These are phyloP conservation scores for Panthera uncia DNA, from an alignment of 2,113 vertebrate species.

Conservation along the genomic window DNA sequence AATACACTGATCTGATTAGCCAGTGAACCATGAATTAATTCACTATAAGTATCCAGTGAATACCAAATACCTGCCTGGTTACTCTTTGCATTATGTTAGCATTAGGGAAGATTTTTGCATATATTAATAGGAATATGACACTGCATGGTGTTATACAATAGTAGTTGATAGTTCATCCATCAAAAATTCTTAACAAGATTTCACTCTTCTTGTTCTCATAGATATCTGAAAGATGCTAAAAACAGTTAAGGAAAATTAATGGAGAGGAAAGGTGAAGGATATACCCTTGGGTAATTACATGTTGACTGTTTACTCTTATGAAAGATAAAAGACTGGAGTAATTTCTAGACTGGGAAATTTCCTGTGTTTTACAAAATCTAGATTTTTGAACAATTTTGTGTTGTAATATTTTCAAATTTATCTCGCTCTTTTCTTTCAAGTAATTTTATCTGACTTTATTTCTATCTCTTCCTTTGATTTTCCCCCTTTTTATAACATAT, in stretches of 20 bases:
- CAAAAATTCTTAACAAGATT: not conserved
- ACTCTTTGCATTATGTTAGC: not conserved
- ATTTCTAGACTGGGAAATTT: not conserved
- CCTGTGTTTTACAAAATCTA: not conserved
- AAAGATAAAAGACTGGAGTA: not conserved
- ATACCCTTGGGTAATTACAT: not conserved
- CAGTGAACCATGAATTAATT: slow-evolving; percentile 28
- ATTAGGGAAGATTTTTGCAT: not conserved
- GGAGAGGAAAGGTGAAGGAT: slow-evolving; percentile 40
- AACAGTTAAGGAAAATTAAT: slow-evolving; percentile 34
- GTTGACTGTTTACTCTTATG: not conserved
- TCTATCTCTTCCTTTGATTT: not conserved
- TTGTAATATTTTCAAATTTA: not conserved
- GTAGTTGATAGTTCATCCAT: not conserved
- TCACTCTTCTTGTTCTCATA: not conserved
- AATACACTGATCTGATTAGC: slow-evolving; percentile 47
- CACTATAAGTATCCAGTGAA: not conserved
- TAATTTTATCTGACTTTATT: not conserved
- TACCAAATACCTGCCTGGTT: not conserved
- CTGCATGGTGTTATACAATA: not conserved
- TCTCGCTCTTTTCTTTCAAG: not conserved
- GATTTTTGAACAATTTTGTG: not conserved
- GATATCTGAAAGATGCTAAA: not conserved
- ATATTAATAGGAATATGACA: not conserved
- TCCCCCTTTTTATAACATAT: not conserved